A percentile compares a stretch with the other conserved stretches of the same genome.
Evolutionary conservation across 2,113 vertebrate genomes (phyloP).

Genomic region (Triplophysa tibetana): DNA sequence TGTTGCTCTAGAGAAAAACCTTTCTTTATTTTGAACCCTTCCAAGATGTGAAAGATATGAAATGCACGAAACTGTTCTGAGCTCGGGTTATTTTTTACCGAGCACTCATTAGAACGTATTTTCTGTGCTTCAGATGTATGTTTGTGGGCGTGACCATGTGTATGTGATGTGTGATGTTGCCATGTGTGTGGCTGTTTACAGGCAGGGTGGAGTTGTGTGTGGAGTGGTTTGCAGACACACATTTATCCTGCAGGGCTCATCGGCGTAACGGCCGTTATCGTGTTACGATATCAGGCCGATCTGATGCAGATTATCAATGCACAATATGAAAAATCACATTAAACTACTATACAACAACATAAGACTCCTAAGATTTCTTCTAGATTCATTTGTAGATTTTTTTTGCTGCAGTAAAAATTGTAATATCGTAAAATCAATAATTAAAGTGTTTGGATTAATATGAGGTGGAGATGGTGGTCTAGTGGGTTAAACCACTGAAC

Average conservation of each 20-base stretch:
- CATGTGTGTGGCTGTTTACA: conserved; percentile 61
- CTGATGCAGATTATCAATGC: conserved; percentile 55
- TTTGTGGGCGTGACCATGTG: neutral
- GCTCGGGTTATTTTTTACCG: neutral
- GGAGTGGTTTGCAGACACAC: conserved; percentile 57
- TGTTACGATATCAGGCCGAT: conserved; percentile 59
- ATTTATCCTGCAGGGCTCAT: conserved; percentile 66
- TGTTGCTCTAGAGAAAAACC: neutral
- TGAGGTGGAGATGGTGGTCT: too few relatives aligned
- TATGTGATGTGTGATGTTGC: conserved; percentile 31
- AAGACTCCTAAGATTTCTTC: neutral
- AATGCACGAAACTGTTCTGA: neutral
- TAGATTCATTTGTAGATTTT: neutral
- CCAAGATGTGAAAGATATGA: neutral
- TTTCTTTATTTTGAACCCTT: too few relatives aligned
- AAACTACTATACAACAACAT: conserved; percentile 10
- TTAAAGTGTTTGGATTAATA: neutral
- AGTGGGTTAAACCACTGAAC: too few relatives aligned
- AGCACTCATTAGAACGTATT: neutral
- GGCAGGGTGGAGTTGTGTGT: conserved; percentile 61
- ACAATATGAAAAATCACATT: conserved; percentile 24
- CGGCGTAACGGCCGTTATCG: conserved; percentile 57
- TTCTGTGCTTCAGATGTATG: neutral
- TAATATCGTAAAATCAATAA: neutral
- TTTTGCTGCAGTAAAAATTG: neutral